Evolutionary conservation across 2,888 invertebrate species (phyloP), one percentile per base, ranked within the genome.

Genomic region (Euzophera pinguis): DNA sequence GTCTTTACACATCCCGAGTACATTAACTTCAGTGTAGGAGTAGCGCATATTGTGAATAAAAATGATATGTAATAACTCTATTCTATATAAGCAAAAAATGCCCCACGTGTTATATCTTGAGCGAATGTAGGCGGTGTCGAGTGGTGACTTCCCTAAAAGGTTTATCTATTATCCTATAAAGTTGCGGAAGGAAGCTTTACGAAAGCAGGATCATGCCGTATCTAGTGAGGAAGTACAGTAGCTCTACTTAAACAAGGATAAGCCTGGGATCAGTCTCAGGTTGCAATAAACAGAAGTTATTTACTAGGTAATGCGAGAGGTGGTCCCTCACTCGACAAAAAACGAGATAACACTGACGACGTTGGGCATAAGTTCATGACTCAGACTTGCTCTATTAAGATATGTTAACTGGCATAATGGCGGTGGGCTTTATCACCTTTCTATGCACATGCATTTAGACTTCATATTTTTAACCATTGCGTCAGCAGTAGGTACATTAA

Each of bases 111-210:
- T 47, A 35, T 14, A 13, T 29, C 8, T 17, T 9, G 35, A 16
- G 17, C 35, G 12, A 17, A 35, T 14, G n/a, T 17, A n/a, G 10
- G 9, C 42, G 7, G 32, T 32, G 5, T 60, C 42, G 49, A 55
- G 67, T 67, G 58, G 68, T 65, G 64, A 76, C 75, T 75, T 81
- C 79, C 75, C 71, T 81, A 76, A 86, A 83, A 82, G 78, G 76
- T 75, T 81, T 78, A 84, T 80, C 79, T 80, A 75, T 73, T 81
- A 76, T 78, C 72, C 75, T 69, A 68, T 64, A 64, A 59, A 53
- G 69, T 71, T 69, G 63, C 78, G 86, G 83, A 87, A 85, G 88
- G 87, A 88, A 88, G 86, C 84, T 78, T 78, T 83, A 84, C 75
- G n/a, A 81, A 75, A 65, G 63, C 63, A 69, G 73, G 72, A 75